These are phyloP conservation scores for Ryuthela nishihirai DNA, from an alignment of 2,888 invertebrate genomes.

Conservation along the genomic window DNA sequence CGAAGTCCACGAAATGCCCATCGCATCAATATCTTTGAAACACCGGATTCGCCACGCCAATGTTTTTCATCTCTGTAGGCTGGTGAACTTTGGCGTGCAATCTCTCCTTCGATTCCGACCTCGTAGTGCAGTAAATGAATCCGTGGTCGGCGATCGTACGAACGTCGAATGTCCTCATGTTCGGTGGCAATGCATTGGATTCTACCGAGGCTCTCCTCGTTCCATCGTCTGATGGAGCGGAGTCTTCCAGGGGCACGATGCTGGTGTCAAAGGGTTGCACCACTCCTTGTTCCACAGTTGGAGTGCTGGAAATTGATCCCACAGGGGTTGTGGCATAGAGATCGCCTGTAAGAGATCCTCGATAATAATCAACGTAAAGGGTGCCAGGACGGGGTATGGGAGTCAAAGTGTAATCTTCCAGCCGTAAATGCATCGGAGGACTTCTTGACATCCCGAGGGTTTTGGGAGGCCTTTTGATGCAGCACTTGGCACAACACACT, in stretches of 20 bases:
- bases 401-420: conserved; percentile 43
- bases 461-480: conserved; percentile 22
- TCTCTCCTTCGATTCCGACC: conserved; percentile 28
- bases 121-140: conserved; percentile 2
- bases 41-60: conserved; percentile 26
- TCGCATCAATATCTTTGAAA: conserved; percentile 22
- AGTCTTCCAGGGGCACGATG: conserved; percentile 42
- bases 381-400: conserved; percentile 41
- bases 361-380: conserved; percentile 39
- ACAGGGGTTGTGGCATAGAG: conserved; percentile 35
- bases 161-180: conserved; percentile 25
- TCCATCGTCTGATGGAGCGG: conserved; percentile 12
- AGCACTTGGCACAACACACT: conserved; percentile 38
- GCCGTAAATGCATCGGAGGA: conserved; percentile 31
- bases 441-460: conserved; percentile 24
- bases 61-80: conserved; percentile 3
- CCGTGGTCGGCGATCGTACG: conserved; percentile 14
- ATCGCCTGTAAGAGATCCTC: conserved; percentile 25
- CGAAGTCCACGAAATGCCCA: background rate
- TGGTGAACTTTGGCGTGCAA: conserved; percentile 9
- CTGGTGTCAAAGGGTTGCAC: conserved; percentile 42
- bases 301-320: conserved; percentile 33
- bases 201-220: conserved; percentile 25
- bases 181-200: conserved; percentile 20
- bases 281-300: conserved; percentile 30